Percentiles rank a stretch among this genome's conserved stretches.
Conservation (phyloP, 2,113 vertebrate species). For the Smithornis capensis region DNA sequence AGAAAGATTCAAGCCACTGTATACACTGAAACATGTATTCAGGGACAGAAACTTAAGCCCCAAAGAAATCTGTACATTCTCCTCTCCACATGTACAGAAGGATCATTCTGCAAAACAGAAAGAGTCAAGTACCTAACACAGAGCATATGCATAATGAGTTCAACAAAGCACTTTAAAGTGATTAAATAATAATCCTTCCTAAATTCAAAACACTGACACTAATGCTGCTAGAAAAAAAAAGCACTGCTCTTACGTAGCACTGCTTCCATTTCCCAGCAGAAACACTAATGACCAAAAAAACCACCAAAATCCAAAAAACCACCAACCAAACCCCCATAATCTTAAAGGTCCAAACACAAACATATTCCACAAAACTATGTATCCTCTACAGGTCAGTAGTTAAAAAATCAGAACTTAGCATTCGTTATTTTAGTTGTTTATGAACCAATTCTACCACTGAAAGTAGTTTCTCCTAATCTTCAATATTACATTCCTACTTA, state of each 20-base stretch:
- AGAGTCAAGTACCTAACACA: not conserved
- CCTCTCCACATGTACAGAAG: not conserved
- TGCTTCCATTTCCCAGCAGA: not conserved
- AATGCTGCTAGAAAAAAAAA: not conserved
- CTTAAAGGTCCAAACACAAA: not conserved
- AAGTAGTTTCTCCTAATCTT: not conserved
- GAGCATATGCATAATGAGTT: not conserved
- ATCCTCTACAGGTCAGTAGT: not conserved
- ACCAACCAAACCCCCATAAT: not conserved
- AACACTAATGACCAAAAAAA: not conserved
- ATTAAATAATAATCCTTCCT: constrained; percentile 38
- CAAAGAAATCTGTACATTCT: not conserved
- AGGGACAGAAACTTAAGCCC: not conserved
- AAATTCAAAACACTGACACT: constrained; percentile 16
- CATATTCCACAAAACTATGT: not conserved
- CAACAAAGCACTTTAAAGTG: not conserved
- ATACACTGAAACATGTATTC: not conserved
- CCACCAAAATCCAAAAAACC: not conserved
- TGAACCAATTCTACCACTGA: not conserved
- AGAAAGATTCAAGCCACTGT: not conserved
- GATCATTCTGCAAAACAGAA: not conserved
- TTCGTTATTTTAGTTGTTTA: not conserved
- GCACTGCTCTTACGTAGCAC: not conserved
- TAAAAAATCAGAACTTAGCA: not conserved
- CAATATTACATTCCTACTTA: not conserved